Evolutionary conservation across 2,888 invertebrate species (phyloP).

Genomic region (Tanytarsus gracilentus): DNA sequence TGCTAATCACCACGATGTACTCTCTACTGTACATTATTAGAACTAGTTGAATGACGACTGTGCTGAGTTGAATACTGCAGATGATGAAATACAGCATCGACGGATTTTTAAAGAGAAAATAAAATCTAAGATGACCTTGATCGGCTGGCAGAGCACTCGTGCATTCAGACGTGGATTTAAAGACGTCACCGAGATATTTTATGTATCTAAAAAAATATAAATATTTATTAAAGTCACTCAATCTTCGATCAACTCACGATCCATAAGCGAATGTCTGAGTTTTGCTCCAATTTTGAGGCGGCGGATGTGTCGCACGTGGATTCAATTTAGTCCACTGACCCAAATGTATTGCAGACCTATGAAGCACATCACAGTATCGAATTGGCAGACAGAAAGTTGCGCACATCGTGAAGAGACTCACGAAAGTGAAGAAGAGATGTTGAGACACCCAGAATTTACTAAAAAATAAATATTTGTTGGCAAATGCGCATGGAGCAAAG

Average conservation of each 20-base stretch:
- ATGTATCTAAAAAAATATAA: no score
- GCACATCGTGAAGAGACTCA: conserved; percentile 74
- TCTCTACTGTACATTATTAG: conserved; percentile 69
- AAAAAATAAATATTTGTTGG: conserved; percentile 67
- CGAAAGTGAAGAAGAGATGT: conserved; percentile 74
- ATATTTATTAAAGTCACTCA: no score
- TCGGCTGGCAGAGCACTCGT: conserved; percentile 86
- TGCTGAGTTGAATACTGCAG: conserved; percentile 58
- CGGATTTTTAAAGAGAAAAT: conserved; percentile 85
- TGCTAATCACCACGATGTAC: conserved; percentile 86
- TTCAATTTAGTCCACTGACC: conserved; percentile 48
- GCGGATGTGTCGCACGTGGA: conserved; percentile 32
- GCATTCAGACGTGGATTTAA: conserved; percentile 64
- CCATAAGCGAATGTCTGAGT: conserved; percentile 64
- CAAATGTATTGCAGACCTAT: conserved; percentile 81
- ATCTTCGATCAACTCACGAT: no score
- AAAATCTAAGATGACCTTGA: conserved; percentile 69
- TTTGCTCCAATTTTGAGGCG: conserved; percentile 45
- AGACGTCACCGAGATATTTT: conserved; percentile 61
- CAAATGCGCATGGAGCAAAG: conserved; percentile 82
- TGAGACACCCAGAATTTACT: conserved; percentile 76
- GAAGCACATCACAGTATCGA: conserved; percentile 77
- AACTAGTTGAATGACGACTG: conserved; percentile 68
- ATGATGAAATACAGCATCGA: conserved; percentile 64
- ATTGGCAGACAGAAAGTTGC: conserved; percentile 57